Evolutionary conservation across 2,797 vertebrate species (phyloP).

Genomic region (Pogoniulus pusillus): DNA sequence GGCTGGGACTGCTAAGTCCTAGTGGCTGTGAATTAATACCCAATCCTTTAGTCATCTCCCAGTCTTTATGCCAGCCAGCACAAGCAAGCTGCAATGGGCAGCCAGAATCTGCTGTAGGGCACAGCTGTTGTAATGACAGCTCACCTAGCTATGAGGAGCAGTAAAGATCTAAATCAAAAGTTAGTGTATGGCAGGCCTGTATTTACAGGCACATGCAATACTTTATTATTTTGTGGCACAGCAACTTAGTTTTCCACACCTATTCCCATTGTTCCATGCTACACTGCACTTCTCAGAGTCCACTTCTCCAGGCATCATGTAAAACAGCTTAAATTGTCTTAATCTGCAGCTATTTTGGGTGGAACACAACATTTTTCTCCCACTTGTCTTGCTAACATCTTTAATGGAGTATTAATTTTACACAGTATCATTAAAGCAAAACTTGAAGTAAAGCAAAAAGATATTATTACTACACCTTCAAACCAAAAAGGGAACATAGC

Average conservation of each 20-base stretch:
- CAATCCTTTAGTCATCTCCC: background rate
- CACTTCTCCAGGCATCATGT: background rate
- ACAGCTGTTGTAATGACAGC: background rate
- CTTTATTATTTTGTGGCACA: background rate
- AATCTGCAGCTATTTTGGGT: background rate
- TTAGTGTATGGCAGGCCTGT: background rate
- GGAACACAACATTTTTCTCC: too few relatives aligned
- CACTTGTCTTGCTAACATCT: background rate
- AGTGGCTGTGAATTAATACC: background rate
- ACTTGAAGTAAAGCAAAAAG: background rate
- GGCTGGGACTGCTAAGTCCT: background rate
- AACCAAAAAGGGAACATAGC: background rate
- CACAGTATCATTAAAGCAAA: background rate
- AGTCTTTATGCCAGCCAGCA: background rate
- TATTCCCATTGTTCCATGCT: background rate
- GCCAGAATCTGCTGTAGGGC: background rate
- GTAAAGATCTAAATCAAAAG: background rate
- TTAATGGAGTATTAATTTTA: background rate
- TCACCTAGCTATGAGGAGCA: background rate
- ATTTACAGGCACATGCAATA: background rate
- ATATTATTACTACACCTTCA: fast-evolving
- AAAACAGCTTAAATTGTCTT: background rate
- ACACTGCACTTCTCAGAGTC: background rate
- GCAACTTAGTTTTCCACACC: background rate
- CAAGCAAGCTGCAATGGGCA: background rate